Evolutionary conservation across 2,797 vertebrate species (phyloP), one percentile per base, ranked within the genome.

Genomic region (Vireo griseus): DNA sequence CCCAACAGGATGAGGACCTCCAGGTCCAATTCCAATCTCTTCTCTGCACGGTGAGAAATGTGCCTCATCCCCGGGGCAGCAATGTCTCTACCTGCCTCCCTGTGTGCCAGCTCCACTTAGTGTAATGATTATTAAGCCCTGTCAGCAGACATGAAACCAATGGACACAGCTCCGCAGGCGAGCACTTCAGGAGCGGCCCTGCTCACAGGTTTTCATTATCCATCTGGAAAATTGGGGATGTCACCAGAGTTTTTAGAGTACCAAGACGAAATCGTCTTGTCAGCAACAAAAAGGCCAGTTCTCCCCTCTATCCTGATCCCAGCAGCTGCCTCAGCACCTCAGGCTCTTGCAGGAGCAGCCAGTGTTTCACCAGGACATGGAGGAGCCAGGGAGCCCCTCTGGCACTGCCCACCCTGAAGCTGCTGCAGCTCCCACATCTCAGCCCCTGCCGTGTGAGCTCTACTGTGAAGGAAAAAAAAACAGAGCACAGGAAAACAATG

Each of bases 281-380:
- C 96, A 94, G 91, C 84, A 73, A 67, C 51, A 73, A 94, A 94
- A 96, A 81, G 93, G 77, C 72, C 85, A 47, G 55, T n/a, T 86
- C 61, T 88, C 25, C 79, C 87, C 65, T 86, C 1, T 7, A 17
- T 58, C 79, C 91, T 1, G 3, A 35, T 35, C 86, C 81, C 87
- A 93, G 86, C 76, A 95, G 90, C 84, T 81, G 73, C 37, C 69
- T 91, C 62, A 7, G 51, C 5, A 16, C 72, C 5, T 0, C 68
- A 69, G 71, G 81, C 75, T 94, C 51, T 71, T 17, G 7, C 26
- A 1, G 8, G 5, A 91, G 40, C 0, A 1, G 39, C 28, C 19
- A 1, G 22, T 3, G 4, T 47, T 54, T 24, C 18, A 11, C 21
- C 66, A 71, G 58, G 92, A 71, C 31, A 39, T 12, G 1, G 7